Conservation (phyloP, 2,888 invertebrate genomes). For the Conomelus anceps region DNA sequence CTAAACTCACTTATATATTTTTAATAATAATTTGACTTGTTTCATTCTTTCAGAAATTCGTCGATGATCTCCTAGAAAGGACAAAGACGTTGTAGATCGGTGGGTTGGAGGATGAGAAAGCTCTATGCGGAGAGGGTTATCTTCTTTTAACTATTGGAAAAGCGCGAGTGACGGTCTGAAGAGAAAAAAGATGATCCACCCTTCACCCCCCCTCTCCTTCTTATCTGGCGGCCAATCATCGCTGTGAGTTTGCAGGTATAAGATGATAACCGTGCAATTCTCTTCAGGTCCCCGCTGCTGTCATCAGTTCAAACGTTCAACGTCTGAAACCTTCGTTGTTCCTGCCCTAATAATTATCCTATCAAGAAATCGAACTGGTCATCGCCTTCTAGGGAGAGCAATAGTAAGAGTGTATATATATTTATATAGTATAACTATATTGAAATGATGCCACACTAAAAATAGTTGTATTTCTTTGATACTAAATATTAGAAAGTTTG, state of each 20-base stretch:
- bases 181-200: background rate
- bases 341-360: background rate
- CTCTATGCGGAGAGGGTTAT: background rate
- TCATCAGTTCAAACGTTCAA: background rate
- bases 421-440: no score
- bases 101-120: background rate
- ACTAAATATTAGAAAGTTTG: no score
- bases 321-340: background rate
- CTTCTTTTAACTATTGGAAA: background rate
- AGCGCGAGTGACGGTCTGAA: background rate
- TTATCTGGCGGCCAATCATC: background rate
- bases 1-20: background rate
- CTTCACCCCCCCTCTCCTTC: background rate
- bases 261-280: background rate
- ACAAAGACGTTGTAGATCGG: constrained; percentile 72
- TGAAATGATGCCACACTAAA: no score
- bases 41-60: constrained; percentile 70
- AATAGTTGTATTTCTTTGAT: no score
- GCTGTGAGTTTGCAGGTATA: background rate
- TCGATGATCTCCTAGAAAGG: constrained; percentile 80
- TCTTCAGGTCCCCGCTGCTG: background rate
- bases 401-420: background rate
- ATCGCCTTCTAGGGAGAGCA: background rate
- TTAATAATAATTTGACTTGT: constrained; percentile 5
- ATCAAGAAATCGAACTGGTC: background rate